Base-by-base conservation (phyloP, 2,113 vertebrate genomes). In the Isichthys henryi region DNA sequence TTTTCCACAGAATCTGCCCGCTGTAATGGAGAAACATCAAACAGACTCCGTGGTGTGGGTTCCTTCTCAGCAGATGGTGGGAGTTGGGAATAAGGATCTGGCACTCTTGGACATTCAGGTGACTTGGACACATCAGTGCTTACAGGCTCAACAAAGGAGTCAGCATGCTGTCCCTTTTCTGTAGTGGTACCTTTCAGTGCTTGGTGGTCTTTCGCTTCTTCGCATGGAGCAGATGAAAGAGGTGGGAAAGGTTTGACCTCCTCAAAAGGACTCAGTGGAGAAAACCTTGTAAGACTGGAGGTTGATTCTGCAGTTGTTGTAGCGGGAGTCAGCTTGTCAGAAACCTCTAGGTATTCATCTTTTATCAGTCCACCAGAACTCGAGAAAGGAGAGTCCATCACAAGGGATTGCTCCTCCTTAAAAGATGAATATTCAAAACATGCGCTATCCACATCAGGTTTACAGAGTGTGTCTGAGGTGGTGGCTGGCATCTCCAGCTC, bases 321-420 rank as follows among this genome's bases (percentile, higher is more conserved):
- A 87, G 93, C 94, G 49, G 93, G 91, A 13, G 95, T 93, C 77
- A 95, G 94, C 90, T 97, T 97, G 91, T 97, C 95, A 23, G 97
- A 97, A 48, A 99, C 98, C 92, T 99, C 97, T 77, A 99, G 91
- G 91, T 98, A 99, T 88, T 97, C 97, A 27, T 98, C 97, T 91
- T 97, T 97, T n/a, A 93, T 66, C 46, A 93, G 31, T 2, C 94
- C 94, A 91, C 90, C 91, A 49, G 95, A 94, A 93, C 92, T 89
- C 90, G 93, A 93, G 93, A 95, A 92, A 23, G 95, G 92, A 87
- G 92, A 91, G 62, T 94, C 94, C 89, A 95, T 94, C 83, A 94
- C 91, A 77, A 95, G 93, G 15, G 96, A 95, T 89, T 93, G 94
- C 88, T 96, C 96, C 4, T 96, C 96, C 91, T 96, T 95, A 80